Evolutionary conservation across 1,140 invertebrate genomes (phyloP).

Genomic region (Platorchestia sp.): DNA sequence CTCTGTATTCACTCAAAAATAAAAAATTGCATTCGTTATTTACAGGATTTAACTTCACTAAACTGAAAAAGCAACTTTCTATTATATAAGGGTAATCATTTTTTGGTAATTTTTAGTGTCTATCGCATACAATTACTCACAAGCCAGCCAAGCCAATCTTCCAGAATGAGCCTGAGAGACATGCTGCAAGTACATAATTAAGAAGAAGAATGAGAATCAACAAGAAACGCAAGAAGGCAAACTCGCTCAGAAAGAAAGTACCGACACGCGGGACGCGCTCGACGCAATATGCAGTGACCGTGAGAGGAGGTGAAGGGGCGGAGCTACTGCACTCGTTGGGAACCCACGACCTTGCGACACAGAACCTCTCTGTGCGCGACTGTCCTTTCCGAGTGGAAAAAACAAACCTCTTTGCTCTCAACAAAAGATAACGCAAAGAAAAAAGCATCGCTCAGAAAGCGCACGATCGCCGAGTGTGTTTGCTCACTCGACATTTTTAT

Average conservation of each 20-base stretch:
- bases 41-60: not conserved
- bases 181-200: not conserved
- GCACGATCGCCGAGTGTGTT: not conserved
- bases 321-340: not conserved
- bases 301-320: not conserved
- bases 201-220: not conserved
- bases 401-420: not conserved
- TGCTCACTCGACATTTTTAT: not conserved
- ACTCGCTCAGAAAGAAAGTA: not conserved
- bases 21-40: not conserved
- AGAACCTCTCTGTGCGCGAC: slow-evolving; percentile 21
- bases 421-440: not conserved
- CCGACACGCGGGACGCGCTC: not conserved
- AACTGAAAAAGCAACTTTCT: not conserved
- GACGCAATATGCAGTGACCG: not conserved
- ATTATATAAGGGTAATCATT: no score
- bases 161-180: no score
- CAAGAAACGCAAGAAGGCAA: not conserved
- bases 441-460: not conserved
- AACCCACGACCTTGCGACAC: slow-evolving; percentile 16
- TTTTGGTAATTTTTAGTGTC: no score
- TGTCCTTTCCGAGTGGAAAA: not conserved
- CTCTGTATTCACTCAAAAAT: not conserved
- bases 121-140: no score
- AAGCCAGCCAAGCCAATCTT: no score